These are phyloP conservation scores for Campylorhamphus procurvoides DNA, from an alignment of 2,113 vertebrate genomes.

Conservation along the genomic window DNA sequence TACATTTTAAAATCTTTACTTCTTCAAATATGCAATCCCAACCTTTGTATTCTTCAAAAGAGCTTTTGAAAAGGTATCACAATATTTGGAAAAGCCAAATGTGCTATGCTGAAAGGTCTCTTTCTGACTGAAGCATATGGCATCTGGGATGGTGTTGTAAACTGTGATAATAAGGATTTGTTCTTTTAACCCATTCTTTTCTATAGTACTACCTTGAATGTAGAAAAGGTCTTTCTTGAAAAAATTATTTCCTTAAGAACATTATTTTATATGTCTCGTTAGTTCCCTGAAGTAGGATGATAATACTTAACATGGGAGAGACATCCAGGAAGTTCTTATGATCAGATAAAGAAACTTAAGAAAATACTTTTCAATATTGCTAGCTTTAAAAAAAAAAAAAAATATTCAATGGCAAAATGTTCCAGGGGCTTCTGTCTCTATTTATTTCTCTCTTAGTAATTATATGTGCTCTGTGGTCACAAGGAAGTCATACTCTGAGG, in stretches of 20 bases:
- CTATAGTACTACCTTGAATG: neutral
- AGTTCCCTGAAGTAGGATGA: neutral
- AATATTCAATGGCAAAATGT: neutral
- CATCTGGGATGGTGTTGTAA: neutral
- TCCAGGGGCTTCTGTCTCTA: neutral
- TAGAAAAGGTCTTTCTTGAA: neutral
- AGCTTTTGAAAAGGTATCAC: neutral
- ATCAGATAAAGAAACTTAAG: neutral
- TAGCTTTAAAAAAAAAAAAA: neutral
- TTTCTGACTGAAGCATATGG: neutral
- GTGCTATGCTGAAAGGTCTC: neutral
- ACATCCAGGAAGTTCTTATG: neutral
- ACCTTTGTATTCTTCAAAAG: neutral
- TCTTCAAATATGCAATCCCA: neutral
- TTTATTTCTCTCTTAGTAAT: neutral
- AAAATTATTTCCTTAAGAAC: neutral
- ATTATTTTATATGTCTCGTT: neutral
- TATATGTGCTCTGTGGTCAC: neutral
- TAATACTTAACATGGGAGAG: neutral
- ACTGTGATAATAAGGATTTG: slow-evolving; percentile 38
- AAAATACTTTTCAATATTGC: neutral
- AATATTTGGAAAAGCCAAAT: neutral
- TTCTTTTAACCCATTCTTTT: slow-evolving; percentile 45
- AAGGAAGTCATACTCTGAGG: neutral
- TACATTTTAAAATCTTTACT: neutral